Percentiles rank a stretch among this genome's conserved stretches.
Evolutionary conservation across 1,140 invertebrate species (phyloP).

Genomic region (Drosophila dunni): DNA sequence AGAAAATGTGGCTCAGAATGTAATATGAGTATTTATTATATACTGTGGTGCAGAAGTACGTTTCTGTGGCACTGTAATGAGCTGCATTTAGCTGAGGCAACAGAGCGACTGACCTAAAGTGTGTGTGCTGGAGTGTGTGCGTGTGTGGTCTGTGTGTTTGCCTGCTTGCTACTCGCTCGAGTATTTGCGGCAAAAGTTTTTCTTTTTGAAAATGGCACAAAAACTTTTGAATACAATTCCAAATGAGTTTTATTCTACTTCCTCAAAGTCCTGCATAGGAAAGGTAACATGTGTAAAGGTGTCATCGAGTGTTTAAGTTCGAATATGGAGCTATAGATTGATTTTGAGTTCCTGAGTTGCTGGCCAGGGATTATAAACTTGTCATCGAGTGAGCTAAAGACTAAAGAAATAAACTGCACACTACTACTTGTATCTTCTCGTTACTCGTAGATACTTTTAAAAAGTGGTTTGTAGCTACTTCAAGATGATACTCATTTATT

Average conservation of each 20-base stretch:
- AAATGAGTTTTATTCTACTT: conserved; percentile 9
- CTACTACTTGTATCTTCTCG: no score
- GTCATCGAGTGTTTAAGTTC: conserved; percentile 10
- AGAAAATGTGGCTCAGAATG: conserved; percentile 66
- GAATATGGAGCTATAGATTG: no score
- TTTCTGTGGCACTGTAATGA: conserved; percentile 65
- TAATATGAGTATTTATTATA: conserved; percentile 48
- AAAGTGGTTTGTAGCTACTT: no score
- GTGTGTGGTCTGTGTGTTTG: background rate
- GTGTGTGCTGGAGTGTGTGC: background rate
- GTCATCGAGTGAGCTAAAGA: no score
- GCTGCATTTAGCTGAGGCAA: conserved; percentile 70
- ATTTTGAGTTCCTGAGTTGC: no score
- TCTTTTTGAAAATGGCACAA: conserved; percentile 7
- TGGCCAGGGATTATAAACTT: no score
- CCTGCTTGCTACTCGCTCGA: conserved; percentile 13
- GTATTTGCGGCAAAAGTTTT: conserved; percentile 36
- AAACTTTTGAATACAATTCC: conserved; percentile 41
- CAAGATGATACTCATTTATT: background rate
- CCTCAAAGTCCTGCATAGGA: conserved; percentile 10
- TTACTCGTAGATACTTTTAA: no score
- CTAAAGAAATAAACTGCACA: no score
- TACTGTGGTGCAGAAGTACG: conserved; percentile 21
- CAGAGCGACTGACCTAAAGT: conserved; percentile 47
- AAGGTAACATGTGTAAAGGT: conserved; percentile 33